Evolutionary conservation across 2,888 invertebrate species (phyloP).

Genomic region (Athalia rosae): DNA sequence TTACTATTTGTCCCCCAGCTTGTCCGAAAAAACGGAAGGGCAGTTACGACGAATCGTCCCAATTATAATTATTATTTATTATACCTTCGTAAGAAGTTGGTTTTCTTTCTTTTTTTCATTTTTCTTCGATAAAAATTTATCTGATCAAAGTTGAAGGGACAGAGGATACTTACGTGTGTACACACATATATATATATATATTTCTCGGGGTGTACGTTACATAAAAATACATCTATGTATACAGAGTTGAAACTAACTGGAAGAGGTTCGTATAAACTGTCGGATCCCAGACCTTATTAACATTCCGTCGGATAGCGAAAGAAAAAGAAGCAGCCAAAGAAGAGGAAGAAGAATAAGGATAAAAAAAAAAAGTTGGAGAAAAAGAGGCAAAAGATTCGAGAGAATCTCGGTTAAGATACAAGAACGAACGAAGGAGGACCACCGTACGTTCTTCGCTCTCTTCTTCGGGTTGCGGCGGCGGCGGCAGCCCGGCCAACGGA

Average conservation of each 20-base stretch:
- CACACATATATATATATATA: too few relatives aligned
- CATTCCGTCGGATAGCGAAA: conserved; percentile 55
- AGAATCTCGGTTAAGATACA: conserved; percentile 40
- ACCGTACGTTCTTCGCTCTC: conserved; percentile 30
- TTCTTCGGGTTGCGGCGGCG: neutral
- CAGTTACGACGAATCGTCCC: too few relatives aligned
- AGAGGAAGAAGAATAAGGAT: conserved; percentile 48
- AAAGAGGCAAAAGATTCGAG: conserved; percentile 2
- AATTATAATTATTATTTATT: too few relatives aligned
- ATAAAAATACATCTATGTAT: conserved; percentile 22
- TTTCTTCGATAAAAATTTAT: conserved; percentile 34
- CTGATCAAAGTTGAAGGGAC: conserved; percentile 32
- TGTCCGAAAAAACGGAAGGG: too few relatives aligned
- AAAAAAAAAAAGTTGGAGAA: conserved; percentile 38
- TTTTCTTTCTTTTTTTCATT: neutral
- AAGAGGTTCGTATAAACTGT: conserved; percentile 19
- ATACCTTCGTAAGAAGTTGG: neutral
- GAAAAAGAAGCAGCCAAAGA: conserved; percentile 45
- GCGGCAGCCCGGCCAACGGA: too few relatives aligned
- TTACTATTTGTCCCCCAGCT: too few relatives aligned
- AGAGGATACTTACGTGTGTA: too few relatives aligned
- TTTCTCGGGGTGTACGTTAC: neutral
- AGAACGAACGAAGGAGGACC: conserved; percentile 28
- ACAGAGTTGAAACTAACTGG: neutral
- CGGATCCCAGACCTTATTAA: conserved; percentile 54